phyloP scores from a whole-genome alignment of 2,888 invertebrate species.

The Cephus nigrinus region DNA sequence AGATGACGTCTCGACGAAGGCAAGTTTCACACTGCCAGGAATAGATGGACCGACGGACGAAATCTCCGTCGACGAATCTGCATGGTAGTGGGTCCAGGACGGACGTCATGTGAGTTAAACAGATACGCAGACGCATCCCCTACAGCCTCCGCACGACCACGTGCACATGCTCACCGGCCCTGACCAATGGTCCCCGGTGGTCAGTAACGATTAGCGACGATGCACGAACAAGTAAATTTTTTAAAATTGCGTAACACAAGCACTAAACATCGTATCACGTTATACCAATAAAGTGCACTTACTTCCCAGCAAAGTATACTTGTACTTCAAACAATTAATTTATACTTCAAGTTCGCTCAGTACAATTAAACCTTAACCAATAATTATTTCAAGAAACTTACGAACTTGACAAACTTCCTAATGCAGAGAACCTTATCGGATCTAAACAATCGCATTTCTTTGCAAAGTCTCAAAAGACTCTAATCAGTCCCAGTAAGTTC shows the following conservation, averaged over 20 bases:
- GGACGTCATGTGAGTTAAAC: slow-evolving; percentile 1
- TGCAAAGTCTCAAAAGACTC: neutral
- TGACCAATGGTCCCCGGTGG: neutral
- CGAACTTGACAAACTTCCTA: slow-evolving; percentile 13
- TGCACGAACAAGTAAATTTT: neutral
- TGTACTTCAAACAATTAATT: neutral
- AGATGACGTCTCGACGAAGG: slow-evolving; percentile 50
- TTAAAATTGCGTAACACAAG: neutral
- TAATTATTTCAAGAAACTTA: neutral
- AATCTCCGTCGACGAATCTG: slow-evolving; percentile 45
- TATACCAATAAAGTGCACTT: neutral
- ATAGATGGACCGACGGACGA: slow-evolving; percentile 52
- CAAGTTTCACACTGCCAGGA: slow-evolving; percentile 61
- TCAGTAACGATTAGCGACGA: neutral
- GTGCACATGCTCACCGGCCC: neutral
- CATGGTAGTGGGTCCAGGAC: slow-evolving; percentile 34
- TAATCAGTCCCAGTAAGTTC: neutral
- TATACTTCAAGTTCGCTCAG: neutral
- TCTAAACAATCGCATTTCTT: slow-evolving; percentile 15
- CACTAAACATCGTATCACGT: neutral
- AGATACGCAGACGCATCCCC: neutral
- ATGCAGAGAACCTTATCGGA: slow-evolving; percentile 15
- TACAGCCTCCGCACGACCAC: neutral
- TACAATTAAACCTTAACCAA: neutral
- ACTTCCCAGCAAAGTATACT: neutral